phyloP scores from a whole-genome alignment of 2,797 vertebrate species.

The Sciaenops ocellatus region DNA sequence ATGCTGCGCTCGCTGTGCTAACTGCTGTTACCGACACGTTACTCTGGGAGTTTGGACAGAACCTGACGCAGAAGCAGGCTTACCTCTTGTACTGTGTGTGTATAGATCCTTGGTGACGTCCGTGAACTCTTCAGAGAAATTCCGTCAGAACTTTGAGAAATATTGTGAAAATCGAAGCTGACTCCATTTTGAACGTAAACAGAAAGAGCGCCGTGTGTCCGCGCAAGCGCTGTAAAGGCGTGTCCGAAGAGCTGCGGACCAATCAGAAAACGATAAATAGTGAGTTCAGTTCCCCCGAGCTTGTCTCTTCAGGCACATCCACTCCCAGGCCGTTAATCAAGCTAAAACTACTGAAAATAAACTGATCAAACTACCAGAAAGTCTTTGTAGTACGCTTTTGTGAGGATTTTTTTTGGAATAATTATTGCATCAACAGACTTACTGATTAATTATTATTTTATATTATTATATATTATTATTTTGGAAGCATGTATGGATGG shows the following conservation, averaged over 20 bases:
- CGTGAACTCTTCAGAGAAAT: fast-evolving
- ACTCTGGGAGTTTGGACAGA: not conserved
- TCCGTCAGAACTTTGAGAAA: too few relatives aligned
- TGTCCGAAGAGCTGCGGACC: not conserved
- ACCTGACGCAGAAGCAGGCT: not conserved
- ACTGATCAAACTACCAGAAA: too few relatives aligned
- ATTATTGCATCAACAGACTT: not conserved
- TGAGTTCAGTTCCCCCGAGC: too few relatives aligned
- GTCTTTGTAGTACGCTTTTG: not conserved
- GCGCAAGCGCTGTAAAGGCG: constrained; percentile 6
- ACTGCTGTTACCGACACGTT: not conserved
- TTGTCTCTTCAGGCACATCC: constrained; percentile 5
- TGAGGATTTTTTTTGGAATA: not conserved
- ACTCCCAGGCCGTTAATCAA: not conserved
- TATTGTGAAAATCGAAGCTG: not conserved
- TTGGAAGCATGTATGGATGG: not conserved
- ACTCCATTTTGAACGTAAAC: constrained; percentile 44
- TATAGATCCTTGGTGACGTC: fast-evolving
- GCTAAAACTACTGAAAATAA: too few relatives aligned
- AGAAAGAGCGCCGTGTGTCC: constrained; percentile 22
- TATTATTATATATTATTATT: not conserved
- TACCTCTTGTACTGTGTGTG: not conserved
- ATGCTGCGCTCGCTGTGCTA: not conserved
- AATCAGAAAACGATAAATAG: constrained; percentile 12
- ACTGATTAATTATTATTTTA: not conserved